A percentile compares a stretch with the other conserved stretches of the same genome.
phyloP scores from a whole-genome alignment of 2,888 invertebrate genomes.

The Leistus spinibarbis region DNA sequence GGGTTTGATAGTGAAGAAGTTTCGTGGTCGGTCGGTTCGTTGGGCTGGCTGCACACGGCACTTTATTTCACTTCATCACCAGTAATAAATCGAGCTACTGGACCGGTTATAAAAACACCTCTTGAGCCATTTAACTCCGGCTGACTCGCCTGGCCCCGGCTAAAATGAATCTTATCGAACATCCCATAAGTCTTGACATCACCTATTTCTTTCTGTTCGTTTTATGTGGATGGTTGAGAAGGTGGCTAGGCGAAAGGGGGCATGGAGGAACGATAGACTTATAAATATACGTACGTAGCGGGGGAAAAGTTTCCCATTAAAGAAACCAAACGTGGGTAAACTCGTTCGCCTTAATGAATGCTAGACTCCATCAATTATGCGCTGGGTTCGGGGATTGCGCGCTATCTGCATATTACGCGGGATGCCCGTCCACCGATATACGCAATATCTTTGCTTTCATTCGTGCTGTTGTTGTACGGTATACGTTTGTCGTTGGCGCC shows the following conservation, averaged over 20 bases:
- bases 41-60: slow-evolving; percentile 41
- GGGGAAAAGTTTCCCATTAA: slow-evolving; percentile 60
- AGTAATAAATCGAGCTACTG: slow-evolving; percentile 53
- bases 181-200: slow-evolving; percentile 61
- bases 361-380: slow-evolving; percentile 46
- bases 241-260: slow-evolving; percentile 51
- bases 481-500: neutral
- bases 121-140: slow-evolving; percentile 55
- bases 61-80: slow-evolving; percentile 51
- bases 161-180: slow-evolving; percentile 62
- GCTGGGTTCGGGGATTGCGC: neutral
- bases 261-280: slow-evolving; percentile 53
- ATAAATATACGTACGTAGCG: slow-evolving; percentile 55
- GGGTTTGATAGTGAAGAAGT: neutral
- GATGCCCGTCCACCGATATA: neutral
- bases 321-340: slow-evolving; percentile 52
- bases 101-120: slow-evolving; percentile 55
- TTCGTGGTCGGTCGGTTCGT: neutral
- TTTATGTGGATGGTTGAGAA: slow-evolving; percentile 49
- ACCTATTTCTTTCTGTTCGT: slow-evolving; percentile 59
- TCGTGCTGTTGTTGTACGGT: neutral
- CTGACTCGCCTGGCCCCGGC: slow-evolving; percentile 49
- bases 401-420: neutral
- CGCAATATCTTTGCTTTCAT: too few species aligned
- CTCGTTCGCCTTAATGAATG: slow-evolving; percentile 48